Conservation (phyloP, 2,113 vertebrate species). For the Galeopterus variegatus region DNA sequence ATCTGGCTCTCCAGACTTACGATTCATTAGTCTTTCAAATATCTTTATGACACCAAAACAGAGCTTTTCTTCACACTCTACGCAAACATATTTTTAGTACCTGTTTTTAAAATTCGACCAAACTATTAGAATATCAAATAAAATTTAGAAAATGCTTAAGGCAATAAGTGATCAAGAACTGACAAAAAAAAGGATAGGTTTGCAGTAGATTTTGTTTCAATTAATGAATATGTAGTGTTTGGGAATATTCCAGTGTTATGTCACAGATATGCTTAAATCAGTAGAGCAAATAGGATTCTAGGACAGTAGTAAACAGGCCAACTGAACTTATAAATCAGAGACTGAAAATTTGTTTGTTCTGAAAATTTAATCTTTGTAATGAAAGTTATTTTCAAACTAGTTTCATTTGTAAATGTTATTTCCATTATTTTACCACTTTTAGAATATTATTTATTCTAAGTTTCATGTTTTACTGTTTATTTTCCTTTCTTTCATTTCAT, state of each 20-base stretch:
- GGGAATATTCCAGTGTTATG: not conserved
- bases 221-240: not conserved
- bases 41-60: not conserved
- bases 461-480: not conserved
- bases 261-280: not conserved
- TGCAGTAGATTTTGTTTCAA: not conserved
- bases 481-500: constrained; percentile 3
- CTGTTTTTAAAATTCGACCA: constrained; percentile 19
- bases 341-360: not conserved
- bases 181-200: not conserved
- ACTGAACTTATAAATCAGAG: not conserved
- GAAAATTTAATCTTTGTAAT: not conserved
- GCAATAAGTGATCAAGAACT: not conserved
- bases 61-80: not conserved
- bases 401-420: not conserved
- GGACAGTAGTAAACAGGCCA: not conserved
- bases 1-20: not conserved
- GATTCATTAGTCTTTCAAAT: not conserved
- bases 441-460: not conserved
- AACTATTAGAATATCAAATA: constrained; percentile 16
- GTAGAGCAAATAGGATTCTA: not conserved
- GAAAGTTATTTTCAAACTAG: not conserved
- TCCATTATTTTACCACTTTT: not conserved
- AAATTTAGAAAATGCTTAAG: not conserved
- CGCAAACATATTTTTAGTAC: not conserved